phyloP scores from a whole-genome alignment of 2,113 vertebrate species.

The Hemibagrus wyckioides region DNA sequence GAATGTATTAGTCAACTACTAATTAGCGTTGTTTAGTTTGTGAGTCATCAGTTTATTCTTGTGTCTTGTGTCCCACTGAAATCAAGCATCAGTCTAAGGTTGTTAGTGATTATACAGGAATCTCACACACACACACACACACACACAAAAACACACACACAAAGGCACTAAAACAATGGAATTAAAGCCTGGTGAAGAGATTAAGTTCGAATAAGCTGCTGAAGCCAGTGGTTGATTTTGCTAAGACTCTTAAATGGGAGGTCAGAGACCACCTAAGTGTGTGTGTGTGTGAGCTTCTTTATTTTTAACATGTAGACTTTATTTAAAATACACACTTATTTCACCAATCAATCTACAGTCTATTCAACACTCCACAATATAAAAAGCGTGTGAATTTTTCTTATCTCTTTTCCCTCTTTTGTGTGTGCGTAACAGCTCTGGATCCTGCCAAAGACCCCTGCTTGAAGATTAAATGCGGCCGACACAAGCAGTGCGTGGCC shows the following conservation, averaged over 20 bases:
- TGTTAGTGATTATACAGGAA: not conserved
- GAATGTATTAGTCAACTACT: not conserved
- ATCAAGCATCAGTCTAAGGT: not conserved
- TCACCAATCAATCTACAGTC: not conserved
- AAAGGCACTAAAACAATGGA: constrained; percentile 66
- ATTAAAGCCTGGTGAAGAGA: constrained; percentile 68
- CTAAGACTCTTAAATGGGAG: constrained; percentile 69
- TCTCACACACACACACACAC: constrained; percentile 38
- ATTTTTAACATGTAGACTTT: not conserved
- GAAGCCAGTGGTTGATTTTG: constrained; percentile 75
- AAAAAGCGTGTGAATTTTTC: not conserved
- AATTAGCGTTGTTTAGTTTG: not conserved
- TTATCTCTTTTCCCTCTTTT: not conserved
- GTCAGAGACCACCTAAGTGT: constrained; percentile 65
- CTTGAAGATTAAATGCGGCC: constrained; percentile 93
- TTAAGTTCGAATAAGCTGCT: constrained; percentile 72
- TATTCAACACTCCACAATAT: not conserved
- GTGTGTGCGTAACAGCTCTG: constrained; percentile 71
- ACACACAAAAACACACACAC: constrained; percentile 33
- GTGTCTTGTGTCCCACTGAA: not conserved
- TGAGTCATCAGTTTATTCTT: not conserved
- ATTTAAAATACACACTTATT: not conserved
- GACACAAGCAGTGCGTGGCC: constrained; percentile 90
- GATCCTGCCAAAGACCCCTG: constrained; percentile 94
- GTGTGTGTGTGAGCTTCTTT: constrained; percentile 6